Evolutionary conservation across 2,113 vertebrate genomes (phyloP).

Genomic region (Chaetodon auriga): DNA sequence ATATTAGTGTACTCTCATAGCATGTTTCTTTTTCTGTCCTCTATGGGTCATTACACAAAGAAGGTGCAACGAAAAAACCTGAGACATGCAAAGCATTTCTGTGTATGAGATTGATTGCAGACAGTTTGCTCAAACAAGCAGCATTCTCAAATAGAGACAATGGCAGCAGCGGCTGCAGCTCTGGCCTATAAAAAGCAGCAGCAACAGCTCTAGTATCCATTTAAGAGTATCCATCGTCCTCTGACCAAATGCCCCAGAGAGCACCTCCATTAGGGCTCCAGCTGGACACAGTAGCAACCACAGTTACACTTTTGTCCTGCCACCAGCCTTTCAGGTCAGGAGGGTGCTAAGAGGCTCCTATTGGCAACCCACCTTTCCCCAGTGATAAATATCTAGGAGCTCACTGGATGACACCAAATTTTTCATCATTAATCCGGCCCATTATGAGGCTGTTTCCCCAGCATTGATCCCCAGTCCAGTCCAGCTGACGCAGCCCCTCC

Average conservation of each 20-base stretch:
- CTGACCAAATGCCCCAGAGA: conserved; percentile 65
- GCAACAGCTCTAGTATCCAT: conserved; percentile 52
- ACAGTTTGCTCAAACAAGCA: conserved; percentile 17
- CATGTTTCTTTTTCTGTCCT: conserved; percentile 1
- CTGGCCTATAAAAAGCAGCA: conserved; percentile 52
- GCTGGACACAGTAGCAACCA: conserved; percentile 68
- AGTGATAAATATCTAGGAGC: conserved; percentile 94
- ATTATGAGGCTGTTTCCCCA: conserved; percentile 92
- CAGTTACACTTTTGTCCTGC: conserved; percentile 77
- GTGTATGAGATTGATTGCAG: conserved; percentile 35
- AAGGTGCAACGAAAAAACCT: conserved; percentile 14
- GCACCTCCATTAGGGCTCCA: conserved; percentile 72
- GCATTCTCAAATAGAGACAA: conserved; percentile 51
- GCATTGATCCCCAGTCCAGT: conserved; percentile 90
- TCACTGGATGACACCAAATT: conserved; percentile 92
- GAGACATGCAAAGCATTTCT: conserved; percentile 31
- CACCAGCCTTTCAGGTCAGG: conserved; percentile 74
- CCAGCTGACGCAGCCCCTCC: conserved; percentile 90
- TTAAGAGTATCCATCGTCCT: conserved; percentile 61
- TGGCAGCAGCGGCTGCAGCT: conserved; percentile 1
- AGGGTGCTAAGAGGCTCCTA: conserved; percentile 81
- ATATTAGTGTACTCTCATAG: not conserved
- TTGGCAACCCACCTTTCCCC: conserved; percentile 83
- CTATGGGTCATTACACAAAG: conserved; percentile 32
- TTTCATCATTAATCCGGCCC: conserved; percentile 98